A percentile compares a stretch with the other conserved stretches of the same genome.
Evolutionary conservation across 2,113 vertebrate species (phyloP).

Genomic region (Rhynchomys soricoides): DNA sequence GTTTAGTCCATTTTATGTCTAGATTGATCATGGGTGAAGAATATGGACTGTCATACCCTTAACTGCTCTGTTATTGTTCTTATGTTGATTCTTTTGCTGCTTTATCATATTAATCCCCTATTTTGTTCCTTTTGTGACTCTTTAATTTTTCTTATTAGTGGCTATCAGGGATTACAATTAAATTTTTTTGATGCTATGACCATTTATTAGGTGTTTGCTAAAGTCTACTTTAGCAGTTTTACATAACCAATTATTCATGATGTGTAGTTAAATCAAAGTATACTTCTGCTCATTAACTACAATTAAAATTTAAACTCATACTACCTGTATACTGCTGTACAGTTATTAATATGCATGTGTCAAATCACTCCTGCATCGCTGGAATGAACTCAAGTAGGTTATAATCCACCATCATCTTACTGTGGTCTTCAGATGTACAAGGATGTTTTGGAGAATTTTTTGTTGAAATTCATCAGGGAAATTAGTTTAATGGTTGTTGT

Average conservation of each 20-base stretch:
- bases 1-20: not conserved
- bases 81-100: not conserved
- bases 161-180: not conserved
- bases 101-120: not conserved
- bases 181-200: too few species aligned
- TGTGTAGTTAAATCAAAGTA: too few species aligned
- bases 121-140: not conserved
- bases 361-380: not conserved
- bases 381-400: not conserved
- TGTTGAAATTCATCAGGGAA: not conserved
- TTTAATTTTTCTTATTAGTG: not conserved
- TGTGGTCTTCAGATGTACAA: not conserved
- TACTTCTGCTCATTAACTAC: too few species aligned
- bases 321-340: not conserved
- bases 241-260: too few species aligned
- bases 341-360: not conserved
- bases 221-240: too few species aligned
- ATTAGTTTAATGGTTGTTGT: not conserved
- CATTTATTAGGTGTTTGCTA: too few species aligned
- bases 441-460: not conserved
- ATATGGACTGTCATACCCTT: not conserved
- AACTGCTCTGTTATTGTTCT: not conserved
- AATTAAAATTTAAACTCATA: not conserved
- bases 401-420: not conserved
- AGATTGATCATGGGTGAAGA: not conserved